Percentiles rank a stretch among this genome's conserved stretches.
phyloP scores from a whole-genome alignment of 1,140 invertebrate species.

The Lepidurus apus region DNA sequence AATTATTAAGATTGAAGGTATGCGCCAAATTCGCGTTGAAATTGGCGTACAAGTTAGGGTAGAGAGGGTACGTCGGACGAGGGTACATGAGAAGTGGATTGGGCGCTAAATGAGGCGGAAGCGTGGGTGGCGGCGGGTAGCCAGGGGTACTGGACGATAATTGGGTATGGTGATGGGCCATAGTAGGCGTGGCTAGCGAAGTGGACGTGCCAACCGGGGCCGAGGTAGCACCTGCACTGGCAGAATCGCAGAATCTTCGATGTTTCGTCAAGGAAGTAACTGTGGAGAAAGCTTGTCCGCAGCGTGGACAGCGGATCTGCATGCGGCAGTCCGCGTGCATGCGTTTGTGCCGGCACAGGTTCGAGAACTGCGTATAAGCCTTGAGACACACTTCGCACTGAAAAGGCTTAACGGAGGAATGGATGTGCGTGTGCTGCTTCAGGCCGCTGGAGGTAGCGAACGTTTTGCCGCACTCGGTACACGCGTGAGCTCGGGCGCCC shows the following conservation, averaged over 20 bases:
- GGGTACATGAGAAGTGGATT: conserved; percentile 65
- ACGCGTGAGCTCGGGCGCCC: conserved; percentile 69
- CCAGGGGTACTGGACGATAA: conserved; percentile 23
- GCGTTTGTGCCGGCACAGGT: conserved; percentile 96
- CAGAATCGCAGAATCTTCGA: conserved; percentile 56
- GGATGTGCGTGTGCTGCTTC: conserved; percentile 99
- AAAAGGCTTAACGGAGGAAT: conserved; percentile 96
- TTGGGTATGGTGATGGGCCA: conserved; percentile 30
- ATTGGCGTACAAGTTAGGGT: conserved; percentile 55
- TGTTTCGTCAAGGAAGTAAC: conserved; percentile 64
- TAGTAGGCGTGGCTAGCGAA: conserved; percentile 19
- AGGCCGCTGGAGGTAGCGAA: conserved; percentile 95
- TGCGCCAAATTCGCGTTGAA: conserved; percentile 28
- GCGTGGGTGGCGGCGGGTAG: conserved; percentile 26
- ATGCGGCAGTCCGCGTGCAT: conserved; percentile 91
- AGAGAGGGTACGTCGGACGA: conserved; percentile 52
- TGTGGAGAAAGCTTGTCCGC: conserved; percentile 83
- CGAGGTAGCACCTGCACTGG: conserved; percentile 33
- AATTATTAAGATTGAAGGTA: not conserved
- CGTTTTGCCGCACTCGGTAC: conserved; percentile 95
- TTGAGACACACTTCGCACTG: conserved; percentile 79
- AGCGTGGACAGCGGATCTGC: conserved; percentile 86
- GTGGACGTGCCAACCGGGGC: conserved; percentile 24
- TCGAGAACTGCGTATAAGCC: conserved; percentile 99
- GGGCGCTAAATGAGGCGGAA: conserved; percentile 51